A percentile compares a stretch with the other conserved stretches of the same genome.
These are phyloP conservation scores for Etheostoma cragini DNA, from an alignment of 2,113 vertebrate species.

Conservation along the genomic window DNA sequence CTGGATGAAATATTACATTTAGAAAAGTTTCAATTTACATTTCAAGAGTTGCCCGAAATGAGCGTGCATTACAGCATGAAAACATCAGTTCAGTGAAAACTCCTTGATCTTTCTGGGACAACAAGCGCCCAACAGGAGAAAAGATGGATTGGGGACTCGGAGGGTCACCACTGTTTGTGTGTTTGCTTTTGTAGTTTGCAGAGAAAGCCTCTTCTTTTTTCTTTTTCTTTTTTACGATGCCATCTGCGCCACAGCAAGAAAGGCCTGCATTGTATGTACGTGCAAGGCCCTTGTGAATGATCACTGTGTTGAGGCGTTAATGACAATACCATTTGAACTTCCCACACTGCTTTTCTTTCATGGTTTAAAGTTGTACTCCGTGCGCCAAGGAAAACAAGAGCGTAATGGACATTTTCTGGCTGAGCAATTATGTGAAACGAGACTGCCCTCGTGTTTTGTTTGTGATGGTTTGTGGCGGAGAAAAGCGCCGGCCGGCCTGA, in stretches of 20 bases:
- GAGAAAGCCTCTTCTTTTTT: slow-evolving; percentile 67
- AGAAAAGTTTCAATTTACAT: slow-evolving; percentile 73
- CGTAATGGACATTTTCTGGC: slow-evolving; percentile 81
- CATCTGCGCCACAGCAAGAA: slow-evolving; percentile 80
- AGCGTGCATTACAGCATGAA: slow-evolving; percentile 65
- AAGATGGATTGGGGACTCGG: slow-evolving; percentile 83
- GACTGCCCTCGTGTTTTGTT: slow-evolving; percentile 74
- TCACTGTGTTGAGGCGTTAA: slow-evolving; percentile 77
- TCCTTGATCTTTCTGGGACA: slow-evolving; percentile 78
- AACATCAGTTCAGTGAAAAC: slow-evolving; percentile 56
- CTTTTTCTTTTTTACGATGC: slow-evolving; percentile 79
- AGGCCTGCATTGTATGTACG: slow-evolving; percentile 74
- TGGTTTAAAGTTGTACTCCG: slow-evolving; percentile 68
- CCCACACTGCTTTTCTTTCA: slow-evolving; percentile 76
- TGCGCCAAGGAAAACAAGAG: slow-evolving; percentile 80
- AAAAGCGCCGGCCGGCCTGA: slow-evolving; percentile 45
- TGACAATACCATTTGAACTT: slow-evolving; percentile 84
- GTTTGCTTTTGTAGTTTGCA: slow-evolving; percentile 85
- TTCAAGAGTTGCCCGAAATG: slow-evolving; percentile 57
- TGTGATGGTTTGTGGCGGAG: slow-evolving; percentile 75
- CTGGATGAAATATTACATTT: slow-evolving; percentile 58
- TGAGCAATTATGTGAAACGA: slow-evolving; percentile 77
- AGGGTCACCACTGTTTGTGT: slow-evolving; percentile 84
- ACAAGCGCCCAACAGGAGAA: slow-evolving; percentile 76
- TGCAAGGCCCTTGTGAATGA: slow-evolving; percentile 78